phyloP scores from a whole-genome alignment of 1,140 invertebrate species.

The Drosophila carrolli region DNA sequence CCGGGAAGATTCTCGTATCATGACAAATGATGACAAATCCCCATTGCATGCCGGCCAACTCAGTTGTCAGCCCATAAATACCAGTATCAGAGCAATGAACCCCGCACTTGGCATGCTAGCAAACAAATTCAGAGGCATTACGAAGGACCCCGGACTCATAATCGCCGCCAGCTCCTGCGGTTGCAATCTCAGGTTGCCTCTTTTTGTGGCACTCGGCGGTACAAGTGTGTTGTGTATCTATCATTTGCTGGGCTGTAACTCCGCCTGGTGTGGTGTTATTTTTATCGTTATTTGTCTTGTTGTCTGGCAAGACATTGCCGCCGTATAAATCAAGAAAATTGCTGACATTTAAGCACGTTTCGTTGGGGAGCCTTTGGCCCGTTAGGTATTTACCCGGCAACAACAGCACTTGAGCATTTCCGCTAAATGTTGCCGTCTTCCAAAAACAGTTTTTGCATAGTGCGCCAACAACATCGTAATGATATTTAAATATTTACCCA shows the following conservation, averaged over 20 bases:
- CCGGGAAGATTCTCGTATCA: slow-evolving; percentile 27
- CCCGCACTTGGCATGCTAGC: slow-evolving; percentile 26
- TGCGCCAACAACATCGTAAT: slow-evolving; percentile 56
- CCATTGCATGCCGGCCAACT: slow-evolving; percentile 52
- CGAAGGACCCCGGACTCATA: slow-evolving; percentile 46
- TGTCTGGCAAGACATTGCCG: slow-evolving; percentile 69
- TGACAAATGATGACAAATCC: slow-evolving; percentile 76
- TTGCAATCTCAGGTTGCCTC: slow-evolving; percentile 49
- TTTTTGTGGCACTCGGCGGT: slow-evolving; percentile 54
- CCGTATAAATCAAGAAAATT: slow-evolving; percentile 83
- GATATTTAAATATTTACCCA: slow-evolving; percentile 81
- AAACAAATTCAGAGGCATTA: slow-evolving; percentile 27
- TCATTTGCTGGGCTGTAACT: slow-evolving; percentile 57
- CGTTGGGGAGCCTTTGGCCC: slow-evolving; percentile 56
- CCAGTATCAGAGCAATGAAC: slow-evolving; percentile 71
- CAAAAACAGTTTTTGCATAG: slow-evolving; percentile 61
- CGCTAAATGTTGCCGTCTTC: slow-evolving; percentile 63
- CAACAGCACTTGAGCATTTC: slow-evolving; percentile 68
- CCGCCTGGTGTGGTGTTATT: slow-evolving; percentile 37
- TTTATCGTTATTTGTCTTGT: slow-evolving; percentile 62
- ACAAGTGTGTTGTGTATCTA: slow-evolving; percentile 74
- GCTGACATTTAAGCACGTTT: slow-evolving; percentile 82
- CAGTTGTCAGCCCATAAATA: slow-evolving; percentile 60
- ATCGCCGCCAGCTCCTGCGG: slow-evolving; percentile 56
- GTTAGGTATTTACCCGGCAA: slow-evolving; percentile 66